Conservation (phyloP, 2,888 invertebrate genomes). For the Tuberolachnus salignus region DNA sequence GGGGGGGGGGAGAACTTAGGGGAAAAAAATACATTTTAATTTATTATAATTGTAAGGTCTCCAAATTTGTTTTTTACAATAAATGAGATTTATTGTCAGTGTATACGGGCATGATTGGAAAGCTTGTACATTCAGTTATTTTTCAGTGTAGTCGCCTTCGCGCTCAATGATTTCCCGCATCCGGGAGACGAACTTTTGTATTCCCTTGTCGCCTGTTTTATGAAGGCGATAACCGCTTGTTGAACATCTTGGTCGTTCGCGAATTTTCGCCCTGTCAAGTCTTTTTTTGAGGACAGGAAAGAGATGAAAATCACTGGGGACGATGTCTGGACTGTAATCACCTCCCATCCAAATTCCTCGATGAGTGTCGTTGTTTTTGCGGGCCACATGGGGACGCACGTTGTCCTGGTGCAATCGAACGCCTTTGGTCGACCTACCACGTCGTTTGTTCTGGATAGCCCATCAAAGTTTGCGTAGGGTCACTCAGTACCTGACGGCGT, state of each 20-base stretch:
- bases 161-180: background rate
- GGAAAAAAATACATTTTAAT: too few species aligned
- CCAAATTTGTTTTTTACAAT: constrained; percentile 12
- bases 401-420: constrained; percentile 57
- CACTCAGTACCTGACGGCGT: constrained; percentile 57
- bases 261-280: background rate
- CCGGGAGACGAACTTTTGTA: too few species aligned
- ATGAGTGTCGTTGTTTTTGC: constrained; percentile 50
- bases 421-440: constrained; percentile 1
- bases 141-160: background rate
- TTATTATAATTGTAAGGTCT: too few species aligned
- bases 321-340: constrained; percentile 57
- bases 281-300: too few species aligned
- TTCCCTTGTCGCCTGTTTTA: background rate
- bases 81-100: background rate
- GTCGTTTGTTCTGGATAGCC: background rate
- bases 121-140: too few species aligned
- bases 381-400: constrained; percentile 58
- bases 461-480: constrained; percentile 31
- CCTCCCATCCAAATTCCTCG: constrained; percentile 57
- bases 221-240: background rate
- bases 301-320: constrained; percentile 57
- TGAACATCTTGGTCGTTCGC: constrained; percentile 7
- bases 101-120: too few species aligned
- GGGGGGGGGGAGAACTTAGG: too few species aligned